phyloP scores from a whole-genome alignment of 2,113 vertebrate species.

The Xiphophorus couchianus region DNA sequence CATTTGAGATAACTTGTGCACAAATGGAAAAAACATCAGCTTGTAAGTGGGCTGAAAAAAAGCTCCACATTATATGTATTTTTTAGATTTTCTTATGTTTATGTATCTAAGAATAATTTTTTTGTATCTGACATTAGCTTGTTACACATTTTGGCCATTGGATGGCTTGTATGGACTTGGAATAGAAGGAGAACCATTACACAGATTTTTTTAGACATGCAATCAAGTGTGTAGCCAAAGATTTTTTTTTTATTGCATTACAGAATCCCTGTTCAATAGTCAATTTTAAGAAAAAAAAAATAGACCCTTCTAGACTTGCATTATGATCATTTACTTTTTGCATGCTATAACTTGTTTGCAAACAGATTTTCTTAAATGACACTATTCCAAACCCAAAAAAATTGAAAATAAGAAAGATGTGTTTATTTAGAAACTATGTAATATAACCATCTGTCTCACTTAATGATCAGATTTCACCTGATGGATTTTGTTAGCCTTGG shows the following conservation, averaged over 20 bases:
- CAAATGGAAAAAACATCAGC: slow-evolving; percentile 54
- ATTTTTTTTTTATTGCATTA: slow-evolving; percentile 13
- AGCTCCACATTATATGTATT: slow-evolving; percentile 28
- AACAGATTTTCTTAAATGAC: background rate
- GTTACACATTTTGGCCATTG: slow-evolving; percentile 55
- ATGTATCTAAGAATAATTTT: slow-evolving; percentile 30
- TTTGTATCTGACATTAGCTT: slow-evolving; percentile 54
- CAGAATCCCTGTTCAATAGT: background rate
- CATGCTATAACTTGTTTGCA: no score
- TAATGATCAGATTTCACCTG: background rate
- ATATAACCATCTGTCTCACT: background rate
- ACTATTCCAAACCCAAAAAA: background rate
- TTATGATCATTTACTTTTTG: no score
- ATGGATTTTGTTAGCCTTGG: background rate
- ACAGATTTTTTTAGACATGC: slow-evolving; percentile 51
- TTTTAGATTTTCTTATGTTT: slow-evolving; percentile 48
- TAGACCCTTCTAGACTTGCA: background rate
- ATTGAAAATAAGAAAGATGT: background rate
- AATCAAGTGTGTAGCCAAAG: slow-evolving; percentile 30
- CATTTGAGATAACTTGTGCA: slow-evolving; percentile 65
- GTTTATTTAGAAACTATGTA: background rate
- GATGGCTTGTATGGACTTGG: slow-evolving; percentile 46
- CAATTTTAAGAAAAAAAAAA: background rate
- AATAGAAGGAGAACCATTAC: slow-evolving; percentile 44
- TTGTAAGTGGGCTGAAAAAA: slow-evolving; percentile 47